Evolutionary conservation across 1,140 invertebrate genomes (phyloP), one percentile per base, ranked within the genome.

Genomic region (Belonocnema kinseyi): DNA sequence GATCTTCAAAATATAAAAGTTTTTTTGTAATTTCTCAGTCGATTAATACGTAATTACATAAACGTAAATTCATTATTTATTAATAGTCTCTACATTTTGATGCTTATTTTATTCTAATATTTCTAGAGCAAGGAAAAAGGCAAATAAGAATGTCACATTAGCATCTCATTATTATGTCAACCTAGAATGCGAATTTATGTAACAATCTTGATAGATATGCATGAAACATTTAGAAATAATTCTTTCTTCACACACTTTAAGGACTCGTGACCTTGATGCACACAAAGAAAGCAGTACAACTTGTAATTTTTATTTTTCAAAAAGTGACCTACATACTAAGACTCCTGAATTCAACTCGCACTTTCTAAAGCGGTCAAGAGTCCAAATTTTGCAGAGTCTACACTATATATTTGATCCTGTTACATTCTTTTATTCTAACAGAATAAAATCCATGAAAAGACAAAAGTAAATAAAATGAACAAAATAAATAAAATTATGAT

Each of bases 151-250:
- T 40, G 61, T 78, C 19, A 70, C 53, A 80, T 82, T 80, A 79
- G 46, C 70, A 58, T 78, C 52, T 73, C 75, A 16, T 6, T 11
- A 40, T 46, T 46, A 66, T 66, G 40, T 46, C 7, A 77, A 79
- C 78, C 79, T 79, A 77, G 58, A 85, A 81, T 77, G 19, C 51
- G 40, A 33, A 58, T 79, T 81, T 80, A 78, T 76, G 73, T 82
- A 84, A 82, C 79, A 21, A 53, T 58, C 58, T 40, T 75, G 72
- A 84, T 58, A 80, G 70, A 85, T 83, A 70, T 77, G 52, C 75
- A 76, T 78, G 71, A 73, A 40, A 33, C 52, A 58, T 52, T 72
- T 74, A 77, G 74, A 26, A 72, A 77, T 76, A 26, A 72, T 78
- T 73, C 75, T 56, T 54, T 80, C 76, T 80, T 81, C 46, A 74